These are phyloP conservation scores for Atrichornis clamosus DNA, from an alignment of 2,113 vertebrate genomes.

Conservation along the genomic window DNA sequence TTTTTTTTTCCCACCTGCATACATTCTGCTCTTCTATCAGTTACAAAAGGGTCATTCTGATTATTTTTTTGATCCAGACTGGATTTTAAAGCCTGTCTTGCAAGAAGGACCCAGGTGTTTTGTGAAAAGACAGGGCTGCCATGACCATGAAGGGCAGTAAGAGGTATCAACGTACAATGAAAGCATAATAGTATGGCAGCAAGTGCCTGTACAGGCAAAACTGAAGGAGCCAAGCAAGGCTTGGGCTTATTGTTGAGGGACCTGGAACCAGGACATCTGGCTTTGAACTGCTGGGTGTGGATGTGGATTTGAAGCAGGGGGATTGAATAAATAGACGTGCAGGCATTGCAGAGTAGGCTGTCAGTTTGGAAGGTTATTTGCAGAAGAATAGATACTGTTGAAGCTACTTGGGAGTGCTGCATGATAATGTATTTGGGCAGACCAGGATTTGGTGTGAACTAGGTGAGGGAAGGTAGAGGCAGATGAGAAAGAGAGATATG, in stretches of 20 bases:
- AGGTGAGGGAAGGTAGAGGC: not conserved
- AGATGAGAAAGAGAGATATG: not conserved
- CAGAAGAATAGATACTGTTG: not conserved
- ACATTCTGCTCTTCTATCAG: not conserved
- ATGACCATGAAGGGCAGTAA: not conserved
- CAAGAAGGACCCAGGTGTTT: not conserved
- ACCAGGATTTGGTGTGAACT: not conserved
- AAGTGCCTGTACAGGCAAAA: not conserved
- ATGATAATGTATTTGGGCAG: not conserved
- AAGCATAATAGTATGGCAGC: not conserved
- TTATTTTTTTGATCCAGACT: not conserved
- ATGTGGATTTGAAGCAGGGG: not conserved
- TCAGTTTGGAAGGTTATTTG: not conserved
- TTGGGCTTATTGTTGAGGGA: not conserved
- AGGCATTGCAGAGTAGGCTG: not conserved
- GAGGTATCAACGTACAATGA: not conserved
- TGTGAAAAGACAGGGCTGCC: not conserved
- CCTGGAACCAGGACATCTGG: not conserved
- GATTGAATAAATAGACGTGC: not conserved
- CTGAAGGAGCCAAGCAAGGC: not conserved
- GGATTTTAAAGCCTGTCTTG: not conserved
- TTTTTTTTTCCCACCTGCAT: not conserved
- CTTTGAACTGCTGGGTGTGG: not conserved
- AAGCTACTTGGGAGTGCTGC: not conserved
- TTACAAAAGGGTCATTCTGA: not conserved